Percentiles rank a stretch among this genome's conserved stretches.
Conservation (phyloP, 2,888 invertebrate species). For the Acanthoscelides obtectus region DNA sequence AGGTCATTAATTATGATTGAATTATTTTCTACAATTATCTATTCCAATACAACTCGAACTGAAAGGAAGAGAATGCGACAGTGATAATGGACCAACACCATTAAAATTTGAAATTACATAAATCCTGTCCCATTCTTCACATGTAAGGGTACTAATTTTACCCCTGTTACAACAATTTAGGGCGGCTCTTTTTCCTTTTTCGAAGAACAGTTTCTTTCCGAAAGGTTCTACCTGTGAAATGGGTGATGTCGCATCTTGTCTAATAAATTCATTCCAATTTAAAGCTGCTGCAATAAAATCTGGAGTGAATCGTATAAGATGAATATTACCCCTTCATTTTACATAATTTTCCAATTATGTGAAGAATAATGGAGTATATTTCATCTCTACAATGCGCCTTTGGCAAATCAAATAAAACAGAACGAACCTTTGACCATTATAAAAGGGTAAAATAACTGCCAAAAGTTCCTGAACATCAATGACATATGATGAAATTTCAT, state of each 20-base stretch:
- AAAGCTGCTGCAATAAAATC: neutral
- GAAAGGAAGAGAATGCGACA: no score
- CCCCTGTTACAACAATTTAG: neutral
- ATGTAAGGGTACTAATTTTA: neutral
- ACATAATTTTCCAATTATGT: neutral
- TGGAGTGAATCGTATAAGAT: neutral
- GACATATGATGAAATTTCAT: no score
- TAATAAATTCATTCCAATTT: neutral
- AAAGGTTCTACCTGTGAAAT: neutral
- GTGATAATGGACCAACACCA: neutral
- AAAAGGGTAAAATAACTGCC: no score
- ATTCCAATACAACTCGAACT: no score
- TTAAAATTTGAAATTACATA: neutral
- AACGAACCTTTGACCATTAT: no score
- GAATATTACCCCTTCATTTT: neutral
- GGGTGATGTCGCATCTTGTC: neutral
- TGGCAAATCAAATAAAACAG: neutral
- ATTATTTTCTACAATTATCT: no score
- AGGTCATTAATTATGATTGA: no score
- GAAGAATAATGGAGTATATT: neutral
- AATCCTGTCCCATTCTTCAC: neutral
- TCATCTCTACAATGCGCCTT: neutral
- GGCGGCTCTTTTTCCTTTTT: neutral
- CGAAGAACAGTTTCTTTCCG: neutral
- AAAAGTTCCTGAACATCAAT: no score